phyloP scores from a whole-genome alignment of 2,113 vertebrate genomes.

The Rhinopomastus cyanomelas region DNA sequence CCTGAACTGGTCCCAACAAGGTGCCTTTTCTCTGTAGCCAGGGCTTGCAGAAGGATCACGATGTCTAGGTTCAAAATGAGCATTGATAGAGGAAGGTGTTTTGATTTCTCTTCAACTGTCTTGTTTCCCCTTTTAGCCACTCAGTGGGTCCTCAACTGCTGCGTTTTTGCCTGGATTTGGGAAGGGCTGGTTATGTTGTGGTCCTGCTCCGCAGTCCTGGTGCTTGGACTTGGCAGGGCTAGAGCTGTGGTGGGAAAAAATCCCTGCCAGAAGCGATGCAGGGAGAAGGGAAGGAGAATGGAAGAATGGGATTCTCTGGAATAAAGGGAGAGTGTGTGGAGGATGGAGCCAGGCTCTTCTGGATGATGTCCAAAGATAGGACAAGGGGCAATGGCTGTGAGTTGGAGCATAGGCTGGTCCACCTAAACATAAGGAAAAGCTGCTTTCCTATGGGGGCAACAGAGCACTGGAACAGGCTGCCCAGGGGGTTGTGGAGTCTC shows the following conservation, averaged over 20 bases:
- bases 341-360: no score
- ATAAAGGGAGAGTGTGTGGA: no score
- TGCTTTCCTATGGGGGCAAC: no score
- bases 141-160: neutral
- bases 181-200: neutral
- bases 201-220: neutral
- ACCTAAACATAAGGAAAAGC: no score
- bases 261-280: neutral
- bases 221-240: neutral
- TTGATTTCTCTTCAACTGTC: neutral
- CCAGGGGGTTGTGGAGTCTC: no score
- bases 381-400: no score
- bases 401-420: no score
- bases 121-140: neutral
- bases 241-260: neutral
- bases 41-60: constrained; percentile 30
- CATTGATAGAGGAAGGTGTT: constrained; percentile 36
- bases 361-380: no score
- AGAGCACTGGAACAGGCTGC: no score
- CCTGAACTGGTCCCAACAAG: constrained; percentile 51
- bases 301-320: no score
- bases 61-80: constrained; percentile 25
- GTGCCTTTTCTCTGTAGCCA: constrained; percentile 11
- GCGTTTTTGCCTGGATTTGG: neutral
- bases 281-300: neutral